These are phyloP conservation scores for Microctonus hyperodae DNA, from an alignment of 2,888 invertebrate species.

Conservation along the genomic window DNA sequence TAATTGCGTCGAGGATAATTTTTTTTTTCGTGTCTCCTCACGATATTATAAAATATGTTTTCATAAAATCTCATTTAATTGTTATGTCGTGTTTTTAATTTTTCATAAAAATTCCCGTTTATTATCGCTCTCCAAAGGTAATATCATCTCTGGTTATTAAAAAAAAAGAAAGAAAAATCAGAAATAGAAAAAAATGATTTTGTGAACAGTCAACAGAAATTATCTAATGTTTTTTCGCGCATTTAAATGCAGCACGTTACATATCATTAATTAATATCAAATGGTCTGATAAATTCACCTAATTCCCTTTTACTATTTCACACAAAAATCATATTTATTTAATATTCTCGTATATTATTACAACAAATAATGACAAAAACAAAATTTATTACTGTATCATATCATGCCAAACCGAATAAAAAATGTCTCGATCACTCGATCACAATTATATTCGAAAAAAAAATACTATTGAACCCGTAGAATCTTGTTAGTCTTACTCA, in stretches of 20 bases:
- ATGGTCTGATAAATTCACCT: conserved; percentile 36
- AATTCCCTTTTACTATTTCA: conserved; percentile 36
- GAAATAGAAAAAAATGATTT: conserved; percentile 2
- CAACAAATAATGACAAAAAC: conserved; percentile 32
- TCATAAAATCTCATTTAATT: conserved; percentile 30
- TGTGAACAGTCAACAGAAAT: too few relatives aligned
- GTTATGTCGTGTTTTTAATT: conserved; percentile 19
- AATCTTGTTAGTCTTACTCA: conserved; percentile 52
- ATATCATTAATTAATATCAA: conserved; percentile 40
- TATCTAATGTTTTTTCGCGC: too few relatives aligned
- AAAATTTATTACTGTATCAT: conserved; percentile 41
- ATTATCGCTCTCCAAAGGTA: not conserved
- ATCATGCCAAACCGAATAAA: conserved; percentile 56
- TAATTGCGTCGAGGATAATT: not conserved
- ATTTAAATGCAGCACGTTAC: conserved; percentile 19
- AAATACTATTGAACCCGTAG: conserved; percentile 50
- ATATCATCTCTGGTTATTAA: too few relatives aligned
- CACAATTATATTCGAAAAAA: conserved; percentile 49
- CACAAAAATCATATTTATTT: conserved; percentile 41
- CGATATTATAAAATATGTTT: conserved; percentile 40
- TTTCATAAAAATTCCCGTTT: conserved; percentile 30
- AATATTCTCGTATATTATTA: conserved; percentile 39
- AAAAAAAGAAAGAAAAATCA: too few relatives aligned
- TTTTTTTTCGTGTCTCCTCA: not conserved
- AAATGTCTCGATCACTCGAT: conserved; percentile 39